Conservation (phyloP, 30 jellyfish, hydroid and myxozoan species). For the Mastigias papua region DNA sequence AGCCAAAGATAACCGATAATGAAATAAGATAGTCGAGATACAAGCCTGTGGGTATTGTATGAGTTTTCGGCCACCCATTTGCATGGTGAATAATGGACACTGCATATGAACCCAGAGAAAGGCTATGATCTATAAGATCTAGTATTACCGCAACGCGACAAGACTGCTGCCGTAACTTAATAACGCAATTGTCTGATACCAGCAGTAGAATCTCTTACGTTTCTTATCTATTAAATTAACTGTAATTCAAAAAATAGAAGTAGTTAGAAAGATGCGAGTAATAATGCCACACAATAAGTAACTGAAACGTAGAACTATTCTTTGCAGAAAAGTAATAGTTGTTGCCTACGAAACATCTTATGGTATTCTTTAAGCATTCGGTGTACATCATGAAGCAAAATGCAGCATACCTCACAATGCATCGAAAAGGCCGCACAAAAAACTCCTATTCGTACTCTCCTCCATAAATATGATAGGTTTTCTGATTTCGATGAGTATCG, state of each 20-base stretch:
- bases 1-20: slow-evolving; percentile 1
- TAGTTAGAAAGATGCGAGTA: background rate
- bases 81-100: slow-evolving; percentile 6
- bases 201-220: background rate
- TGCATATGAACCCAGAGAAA: background rate
- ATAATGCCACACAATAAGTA: background rate
- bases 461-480: too few relatives aligned
- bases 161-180: background rate
- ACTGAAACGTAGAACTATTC: too few relatives aligned
- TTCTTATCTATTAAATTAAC: background rate
- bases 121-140: background rate
- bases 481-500: too few relatives aligned
- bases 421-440: background rate
- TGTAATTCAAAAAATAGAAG: background rate
- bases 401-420: too few relatives aligned
- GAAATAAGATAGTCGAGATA: background rate
- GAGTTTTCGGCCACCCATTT: background rate
- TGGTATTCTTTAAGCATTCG: too few relatives aligned
- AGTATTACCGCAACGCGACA: background rate
- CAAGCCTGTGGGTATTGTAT: background rate
- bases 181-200: background rate
- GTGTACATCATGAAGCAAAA: too few relatives aligned
- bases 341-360: too few relatives aligned
- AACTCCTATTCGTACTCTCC: background rate
- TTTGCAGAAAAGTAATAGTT: too few relatives aligned